Percentiles rank a stretch among this genome's conserved stretches.
Conservation (phyloP, 1,140 invertebrate genomes). For the Goniozus legneri region DNA sequence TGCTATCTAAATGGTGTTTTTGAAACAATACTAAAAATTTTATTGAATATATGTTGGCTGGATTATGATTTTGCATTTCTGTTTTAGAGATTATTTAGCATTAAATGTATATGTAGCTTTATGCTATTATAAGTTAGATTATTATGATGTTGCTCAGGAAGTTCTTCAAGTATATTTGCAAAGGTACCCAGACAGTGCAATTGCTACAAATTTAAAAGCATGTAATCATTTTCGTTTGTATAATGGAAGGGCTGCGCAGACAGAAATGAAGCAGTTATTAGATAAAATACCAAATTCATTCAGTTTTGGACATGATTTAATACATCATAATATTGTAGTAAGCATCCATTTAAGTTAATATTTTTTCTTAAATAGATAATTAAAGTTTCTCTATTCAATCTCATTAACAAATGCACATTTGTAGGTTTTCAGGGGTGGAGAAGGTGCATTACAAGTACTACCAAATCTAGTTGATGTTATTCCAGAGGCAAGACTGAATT, state of each 20-base stretch:
- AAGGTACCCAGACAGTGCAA: slow-evolving; percentile 89
- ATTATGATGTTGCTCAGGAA: slow-evolving; percentile 90
- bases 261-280: slow-evolving; percentile 74
- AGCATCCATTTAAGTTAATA: slow-evolving; percentile 3
- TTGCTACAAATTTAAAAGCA: slow-evolving; percentile 93
- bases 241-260: slow-evolving; percentile 91
- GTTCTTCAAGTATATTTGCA: slow-evolving; percentile 91
- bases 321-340: slow-evolving; percentile 92
- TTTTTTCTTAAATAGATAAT: neutral
- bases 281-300: slow-evolving; percentile 75
- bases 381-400: neutral
- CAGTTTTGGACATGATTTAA: slow-evolving; percentile 87
- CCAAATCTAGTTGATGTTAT: slow-evolving; percentile 92
- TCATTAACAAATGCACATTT: neutral
- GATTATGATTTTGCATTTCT: slow-evolving; percentile 9
- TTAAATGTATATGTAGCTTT: slow-evolving; percentile 96
- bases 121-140: slow-evolving; percentile 97
- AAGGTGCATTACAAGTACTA: slow-evolving; percentile 87
- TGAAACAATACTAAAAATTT: slow-evolving; percentile 11
- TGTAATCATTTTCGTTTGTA: slow-evolving; percentile 86
- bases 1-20: neutral
- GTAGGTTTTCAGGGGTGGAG: slow-evolving; percentile 84
- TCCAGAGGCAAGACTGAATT: slow-evolving; percentile 92
- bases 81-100: slow-evolving; percentile 82
- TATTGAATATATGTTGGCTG: too few relatives aligned